Base-by-base conservation (phyloP, 35 echinoderm and acorn worm species). In the Hemicentrotus pulcherrimus region DNA sequence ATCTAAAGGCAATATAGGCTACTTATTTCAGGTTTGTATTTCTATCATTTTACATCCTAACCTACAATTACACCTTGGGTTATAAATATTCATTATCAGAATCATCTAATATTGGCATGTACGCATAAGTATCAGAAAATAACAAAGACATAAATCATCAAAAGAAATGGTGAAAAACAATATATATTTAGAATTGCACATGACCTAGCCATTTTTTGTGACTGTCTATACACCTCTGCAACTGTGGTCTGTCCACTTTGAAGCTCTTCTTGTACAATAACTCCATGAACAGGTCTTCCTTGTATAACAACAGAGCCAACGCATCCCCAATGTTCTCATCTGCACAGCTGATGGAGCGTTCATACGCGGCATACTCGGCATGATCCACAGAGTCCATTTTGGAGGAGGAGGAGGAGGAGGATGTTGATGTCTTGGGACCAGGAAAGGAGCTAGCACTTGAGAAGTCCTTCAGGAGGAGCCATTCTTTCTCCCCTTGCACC, bases 181-280 rank as follows among this genome's bases (percentile, higher is more conserved):
- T 28, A 78, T 7, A 78, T 28, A 28, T 7, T n/a, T n/a, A 78
- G 65, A 78, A 90, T 47, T 90, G 88, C 88, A 90, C 46, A 41
- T 41, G 46, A 41, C 46, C 19, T 90, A 93, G 48, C 91, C 91
- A 93, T 93, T n/a, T 47, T 46, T 93, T 93, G 46, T 93, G 91
- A 14, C 22, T 32, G 13, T 93, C 48, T 50, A 93, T 93, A 93
- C 91, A 93, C 91, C 91, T 93, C 91, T 93, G 45, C 5, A 93
- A 47, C 91, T 46, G 46, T 5, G 91, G 91, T 58, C 48, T 47
- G 91, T 93, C 91, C 22, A 46, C 45, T 47, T 58, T 58, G 48
- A 19, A 50, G 16, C 32, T 32, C 48, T 93, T 93, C 91, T 93
- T 93, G 48, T 55, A 58, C 28, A 93, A 4, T 2, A n/a, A 18